phyloP scores from a whole-genome alignment of 2,888 invertebrate species.

The Hermaeophaga mercurialis region DNA sequence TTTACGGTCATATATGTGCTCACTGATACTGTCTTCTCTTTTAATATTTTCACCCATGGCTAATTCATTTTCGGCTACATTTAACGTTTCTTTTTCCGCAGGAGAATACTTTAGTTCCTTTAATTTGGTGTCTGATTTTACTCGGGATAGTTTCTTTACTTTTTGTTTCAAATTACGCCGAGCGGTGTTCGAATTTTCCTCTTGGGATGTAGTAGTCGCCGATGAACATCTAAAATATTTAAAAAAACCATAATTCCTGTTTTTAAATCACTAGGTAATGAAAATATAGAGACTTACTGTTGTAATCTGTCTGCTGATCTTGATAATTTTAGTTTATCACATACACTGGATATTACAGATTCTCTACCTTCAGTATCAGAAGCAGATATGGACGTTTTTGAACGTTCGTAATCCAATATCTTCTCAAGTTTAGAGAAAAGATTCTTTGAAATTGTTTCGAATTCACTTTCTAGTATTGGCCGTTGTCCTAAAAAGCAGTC shows the following conservation, averaged over 20 bases:
- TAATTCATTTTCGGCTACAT: neutral
- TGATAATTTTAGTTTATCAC: neutral
- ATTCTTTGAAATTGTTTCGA: slow-evolving; percentile 33
- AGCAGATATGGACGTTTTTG: slow-evolving; percentile 26
- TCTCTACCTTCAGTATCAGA: slow-evolving; percentile 25
- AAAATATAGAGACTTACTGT: neutral
- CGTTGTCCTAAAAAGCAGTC: neutral
- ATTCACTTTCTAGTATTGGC: slow-evolving; percentile 24
- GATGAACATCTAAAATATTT: slow-evolving; percentile 9
- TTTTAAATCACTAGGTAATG: neutral
- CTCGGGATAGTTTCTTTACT: neutral
- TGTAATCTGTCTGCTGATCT: neutral
- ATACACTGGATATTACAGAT: slow-evolving; percentile 8
- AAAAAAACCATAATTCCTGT: too few species aligned
- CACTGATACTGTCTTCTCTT: neutral
- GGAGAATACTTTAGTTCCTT: neutral
- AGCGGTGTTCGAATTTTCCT: neutral
- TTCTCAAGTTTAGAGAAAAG: slow-evolving; percentile 38
- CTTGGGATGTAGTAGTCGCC: neutral
- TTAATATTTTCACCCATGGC: neutral
- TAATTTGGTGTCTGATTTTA: neutral
- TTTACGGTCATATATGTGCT: neutral
- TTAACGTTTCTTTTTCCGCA: neutral
- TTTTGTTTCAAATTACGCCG: neutral
- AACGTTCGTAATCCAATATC: slow-evolving; percentile 37